Conservation (phyloP, 1,140 invertebrate genomes). For the Kradibia gibbosae region DNA sequence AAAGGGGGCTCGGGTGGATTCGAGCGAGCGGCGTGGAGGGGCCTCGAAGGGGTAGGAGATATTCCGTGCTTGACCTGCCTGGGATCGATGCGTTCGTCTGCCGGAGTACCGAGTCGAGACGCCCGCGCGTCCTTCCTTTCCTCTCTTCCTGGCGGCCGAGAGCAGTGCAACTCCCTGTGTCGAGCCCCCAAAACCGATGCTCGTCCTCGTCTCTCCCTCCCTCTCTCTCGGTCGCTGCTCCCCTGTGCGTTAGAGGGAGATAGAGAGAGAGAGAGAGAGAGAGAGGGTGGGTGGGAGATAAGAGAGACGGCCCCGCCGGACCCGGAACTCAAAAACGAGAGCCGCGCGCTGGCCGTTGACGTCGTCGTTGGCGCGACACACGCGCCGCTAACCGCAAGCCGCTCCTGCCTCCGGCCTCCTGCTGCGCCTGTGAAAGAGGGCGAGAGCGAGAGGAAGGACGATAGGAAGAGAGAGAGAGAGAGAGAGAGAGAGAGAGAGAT, state of each 20-base stretch:
- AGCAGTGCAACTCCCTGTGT: constrained; percentile 32
- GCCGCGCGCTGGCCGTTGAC: neutral
- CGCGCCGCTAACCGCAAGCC: constrained; percentile 17
- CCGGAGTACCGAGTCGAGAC: constrained; percentile 68
- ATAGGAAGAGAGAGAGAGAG: neutral
- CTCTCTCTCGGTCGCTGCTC: constrained; percentile 37
- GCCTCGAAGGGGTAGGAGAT: constrained; percentile 49
- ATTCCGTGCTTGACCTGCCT: constrained; percentile 72
- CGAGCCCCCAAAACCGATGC: neutral
- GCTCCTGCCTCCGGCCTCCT: no score
- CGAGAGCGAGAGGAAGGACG: neutral
- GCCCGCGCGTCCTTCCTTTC: constrained; percentile 67
- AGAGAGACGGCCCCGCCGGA: no score
- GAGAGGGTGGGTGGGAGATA: no score
- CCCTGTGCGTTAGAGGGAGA: no score
- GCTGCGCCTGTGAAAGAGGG: no score
- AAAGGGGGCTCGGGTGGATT: constrained; percentile 9
- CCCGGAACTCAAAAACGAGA: neutral
- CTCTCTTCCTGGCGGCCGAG: constrained; percentile 49
- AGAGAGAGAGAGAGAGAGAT: neutral
- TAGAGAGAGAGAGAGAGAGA: no score
- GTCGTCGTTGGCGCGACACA: neutral
- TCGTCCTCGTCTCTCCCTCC: neutral
- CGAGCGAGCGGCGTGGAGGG: neutral
- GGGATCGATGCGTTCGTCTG: constrained; percentile 74